These are phyloP conservation scores for Panonychus citri DNA, from an alignment of 1,140 invertebrate species.

Conservation along the genomic window DNA sequence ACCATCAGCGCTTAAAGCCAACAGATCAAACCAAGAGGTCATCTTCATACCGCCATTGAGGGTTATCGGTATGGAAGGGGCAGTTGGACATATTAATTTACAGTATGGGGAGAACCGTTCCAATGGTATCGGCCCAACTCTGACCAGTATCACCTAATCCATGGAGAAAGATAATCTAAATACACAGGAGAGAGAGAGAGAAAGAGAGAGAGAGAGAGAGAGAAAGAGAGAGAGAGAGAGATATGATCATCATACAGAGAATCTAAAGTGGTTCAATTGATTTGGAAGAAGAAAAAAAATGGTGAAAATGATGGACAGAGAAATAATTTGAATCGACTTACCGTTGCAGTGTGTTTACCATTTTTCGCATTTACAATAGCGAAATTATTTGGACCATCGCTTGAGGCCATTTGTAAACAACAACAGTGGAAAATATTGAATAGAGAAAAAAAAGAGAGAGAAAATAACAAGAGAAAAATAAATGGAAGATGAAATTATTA, in stretches of 20 bases:
- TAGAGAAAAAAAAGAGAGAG: too few species aligned
- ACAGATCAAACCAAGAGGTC: conserved; percentile 88
- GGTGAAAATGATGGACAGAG: neutral
- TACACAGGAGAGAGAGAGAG: neutral
- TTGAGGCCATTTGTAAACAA: too few species aligned
- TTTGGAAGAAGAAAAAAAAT: conserved; percentile 33
- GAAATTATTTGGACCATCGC: neutral
- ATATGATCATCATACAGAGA: conserved; percentile 5
- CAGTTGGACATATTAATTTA: conserved; percentile 84
- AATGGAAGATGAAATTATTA: too few species aligned
- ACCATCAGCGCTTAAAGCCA: conserved; percentile 50
- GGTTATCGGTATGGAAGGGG: conserved; percentile 55
- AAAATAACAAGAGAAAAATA: too few species aligned
- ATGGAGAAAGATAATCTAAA: conserved; percentile 33
- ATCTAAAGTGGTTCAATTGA: conserved; percentile 42
- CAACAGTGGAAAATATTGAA: too few species aligned
- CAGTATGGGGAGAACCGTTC: conserved; percentile 50
- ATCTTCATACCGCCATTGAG: conserved; percentile 75
- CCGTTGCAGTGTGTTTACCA: neutral
- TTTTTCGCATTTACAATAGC: neutral
- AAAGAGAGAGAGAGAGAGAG: neutral
- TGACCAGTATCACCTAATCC: conserved; percentile 37
- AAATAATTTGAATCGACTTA: neutral
- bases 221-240: neutral
- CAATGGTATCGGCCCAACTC: conserved; percentile 71